Conservation (phyloP, 2,888 invertebrate genomes). For the Plagiodera versicolora region DNA sequence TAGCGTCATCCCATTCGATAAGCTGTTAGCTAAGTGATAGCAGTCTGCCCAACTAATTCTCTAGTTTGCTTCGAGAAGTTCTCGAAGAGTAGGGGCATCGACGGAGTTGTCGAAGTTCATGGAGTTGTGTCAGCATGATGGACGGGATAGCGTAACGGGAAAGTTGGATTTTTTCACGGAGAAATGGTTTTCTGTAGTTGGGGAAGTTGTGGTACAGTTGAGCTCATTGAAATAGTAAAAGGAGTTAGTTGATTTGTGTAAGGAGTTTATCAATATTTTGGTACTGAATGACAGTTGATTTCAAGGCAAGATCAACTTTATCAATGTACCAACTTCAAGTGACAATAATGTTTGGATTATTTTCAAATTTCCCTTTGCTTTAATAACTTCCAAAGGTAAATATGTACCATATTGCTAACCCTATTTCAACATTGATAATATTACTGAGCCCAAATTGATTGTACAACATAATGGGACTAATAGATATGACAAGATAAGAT, state of each 20-base stretch:
- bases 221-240: too few relatives aligned
- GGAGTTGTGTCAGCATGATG: background rate
- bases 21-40: background rate
- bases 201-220: too few relatives aligned
- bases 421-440: background rate
- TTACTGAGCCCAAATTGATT: background rate
- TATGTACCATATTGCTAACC: background rate
- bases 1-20: too few relatives aligned
- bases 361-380: background rate
- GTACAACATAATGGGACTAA: background rate
- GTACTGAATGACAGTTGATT: too few relatives aligned
- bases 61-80: background rate
- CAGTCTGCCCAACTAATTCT: background rate
- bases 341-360: too few relatives aligned
- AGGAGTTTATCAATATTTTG: too few relatives aligned
- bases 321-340: too few relatives aligned
- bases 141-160: background rate
- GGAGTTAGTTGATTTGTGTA: too few relatives aligned
- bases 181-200: too few relatives aligned
- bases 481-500: background rate
- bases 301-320: too few relatives aligned
- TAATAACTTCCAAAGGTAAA: background rate
- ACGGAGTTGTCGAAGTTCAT: background rate
- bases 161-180: too few relatives aligned
- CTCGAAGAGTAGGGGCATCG: background rate